Base-by-base conservation (phyloP, 2,113 vertebrate species). In the Bubo scandiacus region DNA sequence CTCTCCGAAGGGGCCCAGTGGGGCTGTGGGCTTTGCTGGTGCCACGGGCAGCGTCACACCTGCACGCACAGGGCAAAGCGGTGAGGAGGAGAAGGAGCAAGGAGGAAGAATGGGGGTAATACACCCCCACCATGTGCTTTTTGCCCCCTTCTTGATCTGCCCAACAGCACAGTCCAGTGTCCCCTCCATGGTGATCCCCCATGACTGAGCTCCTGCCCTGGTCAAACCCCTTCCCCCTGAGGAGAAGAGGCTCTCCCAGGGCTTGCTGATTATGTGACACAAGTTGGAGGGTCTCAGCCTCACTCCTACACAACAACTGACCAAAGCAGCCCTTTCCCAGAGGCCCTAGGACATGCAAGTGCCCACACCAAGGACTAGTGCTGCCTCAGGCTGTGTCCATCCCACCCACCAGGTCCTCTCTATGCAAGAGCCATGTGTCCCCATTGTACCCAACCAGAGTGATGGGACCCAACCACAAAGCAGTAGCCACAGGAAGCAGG, bases 21-120 rank as follows among this genome's bases (percentile, higher is more conserved):
- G 32, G 3, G 93, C 88, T 14, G 97, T 63, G n/a, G 98, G 96
- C 92, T 98, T 98, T 70, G 96, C 82, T 54, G 98, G 92, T 49
- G 98, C 96, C 40, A 95, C 10, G 2, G 97, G 96, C 65, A 98
- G 97, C 0, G 93, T 97, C 98, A 98, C 38, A 94, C 92, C 96
- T 97, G 40, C 57, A 75, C 2, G 0, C 36, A 51, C 7, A 74
- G 9, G 45, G 55, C 49, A 86, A 51, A 81, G n/a, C 2, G 6
- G 54, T 34, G 40, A 93, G n/a, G 70, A 62, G 11, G 11, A 58
- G 63, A 15, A 54, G 25, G 38, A 47, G 34, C 63, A 29, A 23
- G 4, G 4, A 86, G 12, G 29, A 72, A 80, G 81, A 78, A 59
- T 1, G 8, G 9, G 68, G n/a, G n/a, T 42, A 27, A 26, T 9